Evolutionary conservation across 2,113 vertebrate genomes (phyloP).

Genomic region (Bagarius yarrelli): DNA sequence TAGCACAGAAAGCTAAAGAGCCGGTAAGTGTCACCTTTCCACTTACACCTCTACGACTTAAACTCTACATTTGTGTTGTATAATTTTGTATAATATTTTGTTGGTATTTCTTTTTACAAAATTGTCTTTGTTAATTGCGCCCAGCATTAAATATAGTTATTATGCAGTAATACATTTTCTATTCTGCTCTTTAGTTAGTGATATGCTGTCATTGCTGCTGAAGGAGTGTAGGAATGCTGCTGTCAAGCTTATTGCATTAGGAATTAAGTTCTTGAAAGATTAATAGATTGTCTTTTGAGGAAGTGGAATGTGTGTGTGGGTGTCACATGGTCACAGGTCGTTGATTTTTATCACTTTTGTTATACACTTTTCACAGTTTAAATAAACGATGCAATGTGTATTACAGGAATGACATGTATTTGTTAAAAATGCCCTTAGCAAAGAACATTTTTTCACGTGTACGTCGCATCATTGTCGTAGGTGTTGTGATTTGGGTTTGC

Average conservation of each 20-base stretch:
- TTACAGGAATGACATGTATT: background rate
- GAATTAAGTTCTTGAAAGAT: conserved; percentile 4
- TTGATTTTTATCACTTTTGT: conserved; percentile 6
- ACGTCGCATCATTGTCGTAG: background rate
- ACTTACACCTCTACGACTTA: conserved; percentile 6
- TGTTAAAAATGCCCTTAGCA: background rate
- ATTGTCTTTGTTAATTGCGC: too few species aligned
- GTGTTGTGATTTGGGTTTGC: background rate
- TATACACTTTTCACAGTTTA: background rate
- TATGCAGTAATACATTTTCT: background rate
- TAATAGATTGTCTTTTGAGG: conserved; percentile 11
- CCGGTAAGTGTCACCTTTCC: conserved; percentile 77
- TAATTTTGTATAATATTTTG: background rate
- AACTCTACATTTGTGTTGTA: background rate
- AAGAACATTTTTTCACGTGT: background rate
- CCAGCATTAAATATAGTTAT: background rate
- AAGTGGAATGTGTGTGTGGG: background rate
- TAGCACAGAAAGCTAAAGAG: conserved; percentile 93
- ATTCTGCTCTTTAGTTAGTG: conserved; percentile 14
- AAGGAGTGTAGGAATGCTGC: background rate
- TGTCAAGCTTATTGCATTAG: background rate
- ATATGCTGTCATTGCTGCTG: conserved; percentile 33
- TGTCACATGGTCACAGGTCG: background rate
- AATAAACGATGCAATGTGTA: conserved; percentile 10
- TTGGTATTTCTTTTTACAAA: background rate